Conservation (phyloP, 23 tunicate genomes). For the Styela plicata region DNA sequence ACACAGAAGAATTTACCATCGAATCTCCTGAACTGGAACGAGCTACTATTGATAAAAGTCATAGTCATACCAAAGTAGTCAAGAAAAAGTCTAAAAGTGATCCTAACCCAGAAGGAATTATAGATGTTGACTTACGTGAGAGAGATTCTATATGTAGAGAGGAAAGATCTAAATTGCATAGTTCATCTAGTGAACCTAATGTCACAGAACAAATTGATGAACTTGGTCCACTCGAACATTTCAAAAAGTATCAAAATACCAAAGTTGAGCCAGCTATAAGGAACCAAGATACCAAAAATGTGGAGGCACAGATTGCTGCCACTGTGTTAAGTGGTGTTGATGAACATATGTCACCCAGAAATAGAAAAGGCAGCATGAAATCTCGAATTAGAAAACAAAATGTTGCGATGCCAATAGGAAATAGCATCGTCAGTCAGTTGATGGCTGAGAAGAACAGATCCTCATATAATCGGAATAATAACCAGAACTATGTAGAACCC, state of each 20-base stretch:
- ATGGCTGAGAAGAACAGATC: neutral
- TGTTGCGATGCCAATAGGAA: neutral
- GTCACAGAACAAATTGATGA: slow-evolving; percentile 49
- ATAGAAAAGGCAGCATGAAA: neutral
- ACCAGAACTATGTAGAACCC: neutral
- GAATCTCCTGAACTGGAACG: slow-evolving; percentile 8
- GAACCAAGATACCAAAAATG: neutral
- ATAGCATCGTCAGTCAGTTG: neutral
- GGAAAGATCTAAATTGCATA: neutral
- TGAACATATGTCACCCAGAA: neutral
- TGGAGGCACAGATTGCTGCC: no score
- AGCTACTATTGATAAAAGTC: slow-evolving; percentile 17
- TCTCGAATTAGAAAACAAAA: neutral
- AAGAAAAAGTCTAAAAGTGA: slow-evolving; percentile 86
- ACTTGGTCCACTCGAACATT: slow-evolving; percentile 36
- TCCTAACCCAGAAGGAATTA: slow-evolving; percentile 39
- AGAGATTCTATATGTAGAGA: slow-evolving; percentile 11
- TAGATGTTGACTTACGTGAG: neutral
- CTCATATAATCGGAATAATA: neutral
- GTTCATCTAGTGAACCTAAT: slow-evolving; percentile 71
- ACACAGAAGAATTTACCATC: neutral
- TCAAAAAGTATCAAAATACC: slow-evolving; percentile 24
- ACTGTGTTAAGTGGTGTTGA: neutral
- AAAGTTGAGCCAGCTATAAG: neutral
- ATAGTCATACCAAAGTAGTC: neutral